Percentiles rank a stretch among this genome's conserved stretches.
Evolutionary conservation across 2,888 invertebrate genomes (phyloP).

Genomic region (Cenopis cana): DNA sequence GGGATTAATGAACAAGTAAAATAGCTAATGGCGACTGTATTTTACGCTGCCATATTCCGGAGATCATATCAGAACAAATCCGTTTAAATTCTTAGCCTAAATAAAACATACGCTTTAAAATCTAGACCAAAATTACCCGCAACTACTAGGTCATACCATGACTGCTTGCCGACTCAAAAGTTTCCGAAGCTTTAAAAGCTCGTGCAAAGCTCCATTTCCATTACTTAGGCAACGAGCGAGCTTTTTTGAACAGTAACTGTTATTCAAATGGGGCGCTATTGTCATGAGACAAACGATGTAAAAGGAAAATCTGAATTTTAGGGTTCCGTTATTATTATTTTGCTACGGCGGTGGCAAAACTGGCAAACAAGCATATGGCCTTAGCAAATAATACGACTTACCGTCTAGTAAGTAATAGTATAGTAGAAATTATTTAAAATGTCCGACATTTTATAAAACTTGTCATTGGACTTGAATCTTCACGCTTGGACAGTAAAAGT

Average conservation of each 20-base stretch:
- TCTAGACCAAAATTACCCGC: conserved; percentile 5
- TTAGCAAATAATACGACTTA: no score
- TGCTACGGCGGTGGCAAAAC: no score
- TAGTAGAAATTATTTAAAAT: no score
- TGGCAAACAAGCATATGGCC: no score
- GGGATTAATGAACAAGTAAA: neutral
- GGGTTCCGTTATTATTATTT: neutral
- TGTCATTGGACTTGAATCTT: no score
- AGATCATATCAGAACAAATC: no score
- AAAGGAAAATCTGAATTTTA: conserved; percentile 1
- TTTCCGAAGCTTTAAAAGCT: conserved; percentile 24
- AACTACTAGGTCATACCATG: conserved; percentile 23
- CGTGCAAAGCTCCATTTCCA: conserved; percentile 18
- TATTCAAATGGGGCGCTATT: conserved; percentile 17
- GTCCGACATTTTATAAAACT: no score
- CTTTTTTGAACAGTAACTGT: conserved; percentile 12
- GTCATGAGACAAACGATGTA: neutral
- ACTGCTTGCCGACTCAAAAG: conserved; percentile 18
- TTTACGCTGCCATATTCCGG: no score
- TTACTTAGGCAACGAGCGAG: conserved; percentile 25
- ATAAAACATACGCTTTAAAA: conserved; percentile 1
- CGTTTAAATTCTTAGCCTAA: neutral
- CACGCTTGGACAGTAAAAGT: no score
- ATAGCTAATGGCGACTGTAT: no score
- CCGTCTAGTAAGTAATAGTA: no score